Conservation (phyloP, 2,888 invertebrate species). For the Drosophila seclusa region DNA sequence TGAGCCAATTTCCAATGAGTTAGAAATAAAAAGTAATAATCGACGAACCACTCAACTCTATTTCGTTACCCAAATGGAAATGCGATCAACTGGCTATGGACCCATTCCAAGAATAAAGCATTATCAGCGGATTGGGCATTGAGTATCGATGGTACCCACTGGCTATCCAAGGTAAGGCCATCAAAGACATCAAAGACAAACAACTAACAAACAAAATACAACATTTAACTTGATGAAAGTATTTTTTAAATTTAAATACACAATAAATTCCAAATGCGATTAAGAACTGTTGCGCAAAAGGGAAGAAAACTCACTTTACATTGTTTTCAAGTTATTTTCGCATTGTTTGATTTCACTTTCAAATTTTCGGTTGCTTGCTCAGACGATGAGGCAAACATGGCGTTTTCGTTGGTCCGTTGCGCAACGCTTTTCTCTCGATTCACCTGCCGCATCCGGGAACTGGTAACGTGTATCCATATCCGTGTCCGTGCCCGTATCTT, state of each 20-base stretch:
- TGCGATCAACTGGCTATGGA: not conserved
- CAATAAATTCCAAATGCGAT: not conserved
- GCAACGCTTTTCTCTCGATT: constrained; percentile 39
- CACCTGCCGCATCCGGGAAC: constrained; percentile 32
- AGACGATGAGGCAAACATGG: constrained; percentile 54
- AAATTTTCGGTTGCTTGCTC: constrained; percentile 65
- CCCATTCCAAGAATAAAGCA: not conserved
- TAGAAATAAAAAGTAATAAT: not conserved
- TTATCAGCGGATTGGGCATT: not conserved
- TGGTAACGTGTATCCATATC: constrained; percentile 12
- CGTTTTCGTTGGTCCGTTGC: constrained; percentile 15
- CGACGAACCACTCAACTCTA: not conserved
- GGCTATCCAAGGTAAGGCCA: not conserved
- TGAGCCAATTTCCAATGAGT: not conserved
- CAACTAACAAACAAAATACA: not conserved
- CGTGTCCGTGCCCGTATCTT: constrained; percentile 23
- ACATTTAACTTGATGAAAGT: not conserved
- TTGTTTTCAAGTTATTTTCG: constrained; percentile 77
- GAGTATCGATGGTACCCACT: not conserved
- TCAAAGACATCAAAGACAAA: constrained; percentile 1
- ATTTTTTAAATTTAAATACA: not conserved
- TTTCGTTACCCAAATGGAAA: not conserved
- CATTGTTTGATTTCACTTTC: constrained; percentile 79
- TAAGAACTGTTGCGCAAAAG: not conserved
- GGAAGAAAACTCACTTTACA: constrained; percentile 46